Evolutionary conservation across 2,113 vertebrate species (phyloP), one percentile per base, ranked within the genome.

Genomic region (Aptenodytes forsteri): DNA sequence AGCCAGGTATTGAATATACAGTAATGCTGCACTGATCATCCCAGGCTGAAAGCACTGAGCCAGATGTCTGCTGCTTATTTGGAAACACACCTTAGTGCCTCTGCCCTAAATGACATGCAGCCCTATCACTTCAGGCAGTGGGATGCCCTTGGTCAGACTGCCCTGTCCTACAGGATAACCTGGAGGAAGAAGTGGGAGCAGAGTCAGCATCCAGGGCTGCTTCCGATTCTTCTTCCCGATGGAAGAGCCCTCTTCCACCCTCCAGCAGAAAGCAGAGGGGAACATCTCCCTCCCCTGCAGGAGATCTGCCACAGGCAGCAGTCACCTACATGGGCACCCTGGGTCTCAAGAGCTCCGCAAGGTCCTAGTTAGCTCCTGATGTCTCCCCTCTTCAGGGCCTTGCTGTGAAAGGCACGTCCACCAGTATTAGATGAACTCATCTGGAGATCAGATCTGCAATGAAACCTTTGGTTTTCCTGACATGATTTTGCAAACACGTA

Each of bases 241-340:
- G 12, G 52, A 85, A 78, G 62, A 82, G 8, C 32, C 32, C 15
- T 49, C 8, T 65, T 77, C 25, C 26, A 47, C 22, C 12, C 19
- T 64, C 20, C 21, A 64, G 30, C 29, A 89, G 56, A 85, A 84
- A 25, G 30, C 52, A 16, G 10, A 79, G 14, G 2, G 11, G 11
- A 71, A 21, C 9, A 47, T 27, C 30, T 73, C 21, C 56, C 30
- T 44, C 27, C n/a, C 11, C 9, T 58, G 27, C 23, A 27, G 34
- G 44, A 90, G 13, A 71, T 26, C 10, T 71, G 34, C 46, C 22
- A 50, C 11, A 29, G 27, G 40, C 36, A 86, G 14, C 34, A 59
- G n/a, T 46, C 62, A 87, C 40, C 40, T 73, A 7, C 25, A 17
- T 0, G 1, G 8, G 3, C 5, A 1, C 23, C 19, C 16, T 49